A percentile compares a stretch with the other conserved stretches of the same genome.
Conservation (phyloP, 2,888 invertebrate species). For the Leptogaster cylindrica region DNA sequence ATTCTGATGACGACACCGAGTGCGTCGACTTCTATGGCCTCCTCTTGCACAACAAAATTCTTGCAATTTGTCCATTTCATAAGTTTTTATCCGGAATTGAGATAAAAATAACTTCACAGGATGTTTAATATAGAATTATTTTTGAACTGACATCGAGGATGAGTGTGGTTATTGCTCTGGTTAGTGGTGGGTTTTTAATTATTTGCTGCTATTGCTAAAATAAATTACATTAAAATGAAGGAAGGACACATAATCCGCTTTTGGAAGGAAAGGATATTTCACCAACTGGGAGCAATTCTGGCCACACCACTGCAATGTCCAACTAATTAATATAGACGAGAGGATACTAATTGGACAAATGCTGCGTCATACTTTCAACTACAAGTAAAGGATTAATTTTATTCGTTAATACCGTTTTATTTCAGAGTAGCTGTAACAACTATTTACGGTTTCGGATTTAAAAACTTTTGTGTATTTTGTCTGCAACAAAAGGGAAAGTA, state of each 20-base stretch:
- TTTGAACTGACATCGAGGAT: no score
- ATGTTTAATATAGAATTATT: neutral
- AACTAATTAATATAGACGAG: conserved; percentile 14
- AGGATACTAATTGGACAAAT: conserved; percentile 15
- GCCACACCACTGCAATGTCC: conserved; percentile 18
- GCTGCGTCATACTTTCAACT: conserved; percentile 5
- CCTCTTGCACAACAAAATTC: neutral
- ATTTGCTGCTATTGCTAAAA: no score
- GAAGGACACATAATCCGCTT: neutral
- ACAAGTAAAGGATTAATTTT: no score
- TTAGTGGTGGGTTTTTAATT: no score
- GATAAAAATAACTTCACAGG: neutral
- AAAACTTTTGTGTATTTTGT: no score
- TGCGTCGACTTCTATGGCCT: neutral
- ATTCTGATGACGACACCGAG: neutral
- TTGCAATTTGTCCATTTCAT: neutral
- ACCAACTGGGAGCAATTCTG: conserved; percentile 24
- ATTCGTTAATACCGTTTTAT: no score
- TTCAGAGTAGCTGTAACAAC: no score
- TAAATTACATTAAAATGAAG: no score
- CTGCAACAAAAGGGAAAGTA: no score
- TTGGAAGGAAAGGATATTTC: conserved; percentile 4
- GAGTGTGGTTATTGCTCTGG: no score
- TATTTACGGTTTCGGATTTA: no score
- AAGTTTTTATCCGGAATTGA: neutral